A percentile compares a stretch with the other conserved stretches of the same genome.
Conservation (phyloP, 2,113 vertebrate species). For the Seriola dumerili region DNA sequence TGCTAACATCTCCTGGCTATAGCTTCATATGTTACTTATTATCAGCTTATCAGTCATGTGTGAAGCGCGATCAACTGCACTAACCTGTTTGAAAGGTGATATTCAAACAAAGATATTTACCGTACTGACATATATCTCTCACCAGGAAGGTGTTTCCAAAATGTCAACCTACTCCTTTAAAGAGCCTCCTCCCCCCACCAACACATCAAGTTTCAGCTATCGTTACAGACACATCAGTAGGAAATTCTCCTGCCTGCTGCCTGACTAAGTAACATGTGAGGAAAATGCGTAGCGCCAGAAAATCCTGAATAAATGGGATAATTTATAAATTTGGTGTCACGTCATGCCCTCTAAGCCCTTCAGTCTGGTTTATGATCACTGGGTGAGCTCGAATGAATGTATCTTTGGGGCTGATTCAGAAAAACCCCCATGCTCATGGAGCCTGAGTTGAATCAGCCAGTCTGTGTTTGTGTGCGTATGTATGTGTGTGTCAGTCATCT, state of each 20-base stretch:
- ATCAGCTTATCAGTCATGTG: too few species aligned
- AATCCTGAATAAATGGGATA: constrained; percentile 69
- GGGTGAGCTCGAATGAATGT: constrained; percentile 66
- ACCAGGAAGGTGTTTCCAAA: constrained; percentile 6
- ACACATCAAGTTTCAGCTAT: constrained; percentile 40
- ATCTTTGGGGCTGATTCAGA: constrained; percentile 75
- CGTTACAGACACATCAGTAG: constrained; percentile 30
- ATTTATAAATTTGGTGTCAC: constrained; percentile 69
- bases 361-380: constrained; percentile 73
- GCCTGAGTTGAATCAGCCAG: constrained; percentile 70
- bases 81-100: too few species aligned
- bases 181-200: neutral
- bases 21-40: neutral
- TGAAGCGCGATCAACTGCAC: too few species aligned
- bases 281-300: constrained; percentile 54
- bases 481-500: constrained; percentile 74
- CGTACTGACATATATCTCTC: neutral
- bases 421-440: constrained; percentile 40
- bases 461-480: constrained; percentile 59
- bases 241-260: constrained; percentile 40
- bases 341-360: constrained; percentile 65
- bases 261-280: constrained; percentile 61
- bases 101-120: neutral
- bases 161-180: constrained; percentile 10
- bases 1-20: neutral